Base-by-base conservation (phyloP, 2,888 invertebrate species). In the Colostygia pectinataria region DNA sequence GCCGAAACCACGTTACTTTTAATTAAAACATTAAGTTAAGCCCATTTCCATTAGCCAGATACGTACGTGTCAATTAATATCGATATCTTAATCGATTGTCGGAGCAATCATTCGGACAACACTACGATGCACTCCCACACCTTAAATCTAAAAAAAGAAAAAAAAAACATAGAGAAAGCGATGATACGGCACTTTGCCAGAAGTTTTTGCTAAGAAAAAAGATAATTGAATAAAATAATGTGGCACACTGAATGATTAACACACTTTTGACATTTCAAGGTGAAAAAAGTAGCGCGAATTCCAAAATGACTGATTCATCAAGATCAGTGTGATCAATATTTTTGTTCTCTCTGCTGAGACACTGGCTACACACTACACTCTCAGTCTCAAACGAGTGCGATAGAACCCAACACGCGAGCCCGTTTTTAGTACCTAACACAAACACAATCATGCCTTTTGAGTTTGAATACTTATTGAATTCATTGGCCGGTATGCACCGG, bases 61-160 rank as follows among this genome's bases (percentile, higher is more conserved):
- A 54, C 43, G 15, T 15, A 15, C 41, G 55, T 61, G 58, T 64
- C 62, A 62, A 59, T 62, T 57, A 55, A 57, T 57, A 55, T 61
- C 61, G 57, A 53, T 60, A 55, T 50, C 53, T 27, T 63, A 60
- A 61, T 65, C 59, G 57, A 61, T 59, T 52, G 44, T 44, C 49
- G 55, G 10, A 37, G 28, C 51, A 42, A 55, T 57, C 57, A 55
- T 52, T 52, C 53, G 49, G 49, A 53, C 45, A 53, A 51, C 50
- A 44, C 34, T 36, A 39, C 31, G 13, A 34, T 42, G 10, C 46
- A 40, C 51, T 51, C 51, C 45, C 51, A 45, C 48, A 41, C 43
- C 13, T 44, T 39, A 36, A 20, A 40, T 44, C 18, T 13, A 12
- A 39, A 31, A 25, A 29, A 29, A 32, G 14, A 46, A 33, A 4